These are phyloP conservation scores for Mallotus villosus DNA, from an alignment of 2,797 vertebrate genomes.

Conservation along the genomic window DNA sequence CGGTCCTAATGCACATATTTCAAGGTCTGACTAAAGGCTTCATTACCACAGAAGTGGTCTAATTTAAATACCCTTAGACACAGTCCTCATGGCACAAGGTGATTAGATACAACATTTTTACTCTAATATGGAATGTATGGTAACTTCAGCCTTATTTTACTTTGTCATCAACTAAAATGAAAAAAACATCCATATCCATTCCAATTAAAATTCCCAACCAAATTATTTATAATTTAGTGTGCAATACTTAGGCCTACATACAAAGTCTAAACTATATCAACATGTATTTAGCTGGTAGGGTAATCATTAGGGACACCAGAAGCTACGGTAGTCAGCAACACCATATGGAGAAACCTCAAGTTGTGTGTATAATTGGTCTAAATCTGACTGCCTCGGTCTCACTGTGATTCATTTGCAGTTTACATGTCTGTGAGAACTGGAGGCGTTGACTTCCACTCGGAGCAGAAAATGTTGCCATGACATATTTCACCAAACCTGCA, in stretches of 20 bases:
- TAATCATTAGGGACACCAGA: slow-evolving; percentile 8
- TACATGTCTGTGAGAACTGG: slow-evolving; percentile 51
- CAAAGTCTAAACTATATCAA: slow-evolving; percentile 5
- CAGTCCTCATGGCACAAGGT: no score
- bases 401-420: slow-evolving; percentile 60
- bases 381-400: slow-evolving; percentile 29
- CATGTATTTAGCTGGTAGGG: slow-evolving; percentile 1
- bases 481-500: slow-evolving; percentile 47
- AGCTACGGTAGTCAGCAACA: slow-evolving; percentile 22
- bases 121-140: no score
- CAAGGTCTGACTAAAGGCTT: no score
- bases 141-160: no score
- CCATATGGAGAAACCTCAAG: slow-evolving; percentile 48
- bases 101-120: no score
- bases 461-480: slow-evolving; percentile 50
- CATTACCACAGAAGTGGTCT: no score
- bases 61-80: no score
- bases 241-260: not conserved
- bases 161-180: no score
- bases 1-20: no score
- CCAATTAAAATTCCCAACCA: not conserved
- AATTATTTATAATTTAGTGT: not conserved
- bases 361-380: slow-evolving; percentile 39
- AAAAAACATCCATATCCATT: no score
- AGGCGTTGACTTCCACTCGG: slow-evolving; percentile 55